Evolutionary conservation across 2,113 vertebrate species (phyloP), one percentile per base, ranked within the genome.

Genomic region (Sisor rabdophorus): DNA sequence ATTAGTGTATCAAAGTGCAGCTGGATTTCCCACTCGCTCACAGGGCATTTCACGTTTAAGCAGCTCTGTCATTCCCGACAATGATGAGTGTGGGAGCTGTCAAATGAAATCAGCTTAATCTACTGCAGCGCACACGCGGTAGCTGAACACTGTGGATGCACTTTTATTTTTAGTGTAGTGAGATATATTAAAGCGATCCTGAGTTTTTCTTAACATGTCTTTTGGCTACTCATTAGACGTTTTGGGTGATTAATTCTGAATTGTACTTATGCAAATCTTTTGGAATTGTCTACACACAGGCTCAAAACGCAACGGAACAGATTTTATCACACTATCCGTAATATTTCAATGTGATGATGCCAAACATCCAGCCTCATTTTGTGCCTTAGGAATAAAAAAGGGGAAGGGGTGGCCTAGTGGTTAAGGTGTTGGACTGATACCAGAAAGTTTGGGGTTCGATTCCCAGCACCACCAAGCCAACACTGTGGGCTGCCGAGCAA

Each of bases 61-160:
- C 91, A 86, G 87, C 89, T 88, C 89, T 92, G 93, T 94, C 93
- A 90, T 89, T 92, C 93, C 89, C 91, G 93, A 94, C 91, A 91
- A 88, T 87, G 85, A 79, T 82, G 68, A 79, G 84, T 86, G 87
- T 89, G 91, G 87, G 28, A 68, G 85, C 90, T 93, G 93, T 94
- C 94, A 91, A 83, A 71, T 89, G 84, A 90, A 88, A 91, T 94
- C 90, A 94, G 73, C 78, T 79, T 82, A 86, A 65, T 73, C 80
- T 69, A 44, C 40, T 44, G 40, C 4, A 74, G 75, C 26, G 9
- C 59, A 61, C 52, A 16, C 65, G 9, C 30, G 52, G 3, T 69
- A 77, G 55, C 63, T 59, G 61, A 81, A 69, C 64, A 58, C 68
- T 55, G 80, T 53, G 71, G 70, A 77, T 74, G 73, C 71, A 59